Base-by-base conservation (phyloP, 2,113 vertebrate species). In the Zosterops japonicus region DNA sequence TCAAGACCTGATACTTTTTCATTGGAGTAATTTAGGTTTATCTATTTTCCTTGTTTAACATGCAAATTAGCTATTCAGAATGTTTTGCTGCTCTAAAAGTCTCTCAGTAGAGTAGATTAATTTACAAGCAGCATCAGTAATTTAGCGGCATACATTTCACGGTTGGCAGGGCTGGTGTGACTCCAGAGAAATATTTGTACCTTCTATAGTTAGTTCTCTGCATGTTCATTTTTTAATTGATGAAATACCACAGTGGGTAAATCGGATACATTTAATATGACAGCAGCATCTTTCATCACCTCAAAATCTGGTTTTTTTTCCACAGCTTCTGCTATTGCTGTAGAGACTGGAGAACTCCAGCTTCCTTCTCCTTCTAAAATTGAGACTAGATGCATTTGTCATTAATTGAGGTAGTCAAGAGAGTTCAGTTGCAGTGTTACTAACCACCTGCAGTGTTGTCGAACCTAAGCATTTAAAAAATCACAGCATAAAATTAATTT, bases 131-230 rank as follows among this genome's bases (percentile, higher is more conserved):
- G 90, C 95, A 96, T 95, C 92, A 59, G 75, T 94, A 85, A 83
- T 79, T 93, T 77, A 94, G 86, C 75, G 95, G 94, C 96, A 72
- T 96, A 89, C 81, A 94, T 97, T 97, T 97, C 96, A 96, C 14
- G 64, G 93, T 95, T 96, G 97, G 89, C 83, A 96, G 94, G 90
- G 84, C 95, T 96, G 80, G 82, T 83, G 60, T 84, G 91, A 85
- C 94, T 96, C 91, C 49, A n/a, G 94, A 97, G 96, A 97, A 97
- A 90, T 96, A 93, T 95, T 95, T 97, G 96, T 89, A 69, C 85
- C 61, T 93, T 93, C 93, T 96, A 31, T 94, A 92, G 85, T 95
- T 95, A 97, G 92, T 94, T 90, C 91, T 95, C 50, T 93, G 69
- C 63, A 15, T 86, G 83, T 97, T 98, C 95, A 94, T 97, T 98